Conservation (phyloP, 2,888 invertebrate genomes). For the Bursaphelenchus okinawaensis region DNA sequence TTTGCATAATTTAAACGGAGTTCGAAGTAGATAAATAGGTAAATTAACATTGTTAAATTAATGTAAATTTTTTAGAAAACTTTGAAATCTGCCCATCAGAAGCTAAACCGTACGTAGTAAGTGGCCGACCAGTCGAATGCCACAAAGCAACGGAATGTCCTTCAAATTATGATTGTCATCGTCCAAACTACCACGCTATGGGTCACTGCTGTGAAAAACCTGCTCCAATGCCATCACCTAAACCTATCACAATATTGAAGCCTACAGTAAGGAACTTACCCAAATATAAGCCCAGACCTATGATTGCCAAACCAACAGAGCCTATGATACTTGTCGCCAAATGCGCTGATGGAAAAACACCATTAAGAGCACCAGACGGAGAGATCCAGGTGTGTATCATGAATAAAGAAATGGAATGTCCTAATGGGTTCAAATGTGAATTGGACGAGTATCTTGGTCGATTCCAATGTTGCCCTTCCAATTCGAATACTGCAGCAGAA, state of each 20-base stretch:
- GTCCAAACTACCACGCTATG: background rate
- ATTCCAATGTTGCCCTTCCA: conserved; percentile 11
- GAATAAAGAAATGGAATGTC: background rate
- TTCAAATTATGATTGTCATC: background rate
- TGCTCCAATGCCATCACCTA: background rate
- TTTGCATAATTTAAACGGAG: no score
- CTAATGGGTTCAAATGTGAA: conserved; percentile 12
- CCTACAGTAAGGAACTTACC: background rate
- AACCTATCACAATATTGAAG: background rate
- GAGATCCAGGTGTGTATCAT: conserved; percentile 10
- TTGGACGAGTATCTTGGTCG: conserved; percentile 5
- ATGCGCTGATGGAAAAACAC: background rate
- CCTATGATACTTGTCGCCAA: background rate
- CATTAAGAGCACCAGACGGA: conserved; percentile 4
- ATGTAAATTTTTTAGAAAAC: background rate
- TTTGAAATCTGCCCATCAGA: conserved; percentile 9
- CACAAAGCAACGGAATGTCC: background rate
- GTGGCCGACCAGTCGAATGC: conserved; percentile 13
- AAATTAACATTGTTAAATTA: no score
- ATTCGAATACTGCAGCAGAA: background rate
- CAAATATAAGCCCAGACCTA: background rate
- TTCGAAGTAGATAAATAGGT: no score
- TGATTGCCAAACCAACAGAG: background rate
- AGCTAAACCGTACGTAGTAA: conserved; percentile 8
- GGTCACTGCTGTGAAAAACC: conserved; percentile 2